Evolutionary conservation across 2,113 vertebrate genomes (phyloP).

Genomic region (Muscicapa adusta): DNA sequence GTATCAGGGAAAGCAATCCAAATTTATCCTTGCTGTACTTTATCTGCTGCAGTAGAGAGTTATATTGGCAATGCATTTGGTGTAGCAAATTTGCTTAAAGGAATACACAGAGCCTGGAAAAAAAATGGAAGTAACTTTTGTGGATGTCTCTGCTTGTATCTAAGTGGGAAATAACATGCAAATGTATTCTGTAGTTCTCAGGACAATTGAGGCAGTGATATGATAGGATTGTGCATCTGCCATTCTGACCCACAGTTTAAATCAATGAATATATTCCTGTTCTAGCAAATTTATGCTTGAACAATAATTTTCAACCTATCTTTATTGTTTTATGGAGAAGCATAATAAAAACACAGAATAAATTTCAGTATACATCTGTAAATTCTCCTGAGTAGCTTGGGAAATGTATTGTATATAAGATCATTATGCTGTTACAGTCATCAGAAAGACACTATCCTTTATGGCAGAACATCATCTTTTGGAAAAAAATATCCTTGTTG

Average conservation of each 20-base stretch:
- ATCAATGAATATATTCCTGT: neutral
- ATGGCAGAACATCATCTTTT: slow-evolving; percentile 5
- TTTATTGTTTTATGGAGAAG: slow-evolving; percentile 16
- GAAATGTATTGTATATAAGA: neutral
- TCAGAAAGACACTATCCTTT: neutral
- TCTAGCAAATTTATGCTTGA: neutral
- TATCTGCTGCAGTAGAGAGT: neutral
- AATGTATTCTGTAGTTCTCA: slow-evolving; percentile 36
- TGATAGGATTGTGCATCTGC: neutral
- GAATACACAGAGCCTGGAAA: neutral
- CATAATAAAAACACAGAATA: neutral
- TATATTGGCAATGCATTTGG: neutral
- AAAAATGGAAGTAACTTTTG: slow-evolving; percentile 18
- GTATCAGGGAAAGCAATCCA: slow-evolving; percentile 12
- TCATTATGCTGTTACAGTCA: neutral
- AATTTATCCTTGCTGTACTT: slow-evolving; percentile 5
- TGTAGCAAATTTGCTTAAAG: neutral
- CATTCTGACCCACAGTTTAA: slow-evolving; percentile 4
- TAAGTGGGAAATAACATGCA: slow-evolving; percentile 19
- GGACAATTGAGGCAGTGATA: slow-evolving; percentile 15
- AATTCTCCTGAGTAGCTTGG: neutral
- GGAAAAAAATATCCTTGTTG: slow-evolving; percentile 18
- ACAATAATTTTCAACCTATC: neutral
- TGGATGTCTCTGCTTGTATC: neutral
- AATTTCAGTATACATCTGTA: neutral